Percentiles rank a stretch among this genome's conserved stretches.
Evolutionary conservation across 2,113 vertebrate species (phyloP).

Genomic region (Macrotis lagotis): DNA sequence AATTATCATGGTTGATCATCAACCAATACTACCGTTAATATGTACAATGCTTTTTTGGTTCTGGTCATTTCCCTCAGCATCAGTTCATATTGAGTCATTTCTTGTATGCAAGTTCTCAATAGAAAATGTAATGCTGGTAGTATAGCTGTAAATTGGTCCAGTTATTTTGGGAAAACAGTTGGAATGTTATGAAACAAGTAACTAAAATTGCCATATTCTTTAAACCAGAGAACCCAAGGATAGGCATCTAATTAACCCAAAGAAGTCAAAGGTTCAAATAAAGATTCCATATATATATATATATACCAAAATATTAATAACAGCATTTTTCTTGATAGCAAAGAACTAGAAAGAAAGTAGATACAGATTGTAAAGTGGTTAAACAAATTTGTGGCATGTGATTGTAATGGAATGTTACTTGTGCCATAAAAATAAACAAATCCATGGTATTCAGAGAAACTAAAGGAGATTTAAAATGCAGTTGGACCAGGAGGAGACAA

Average conservation of each 20-base stretch:
- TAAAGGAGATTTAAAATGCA: not conserved
- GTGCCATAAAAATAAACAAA: not conserved
- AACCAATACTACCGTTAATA: no score
- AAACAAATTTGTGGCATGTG: not conserved
- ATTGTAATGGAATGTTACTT: not conserved
- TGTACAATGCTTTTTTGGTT: no score
- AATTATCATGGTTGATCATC: no score
- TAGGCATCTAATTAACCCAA: not conserved
- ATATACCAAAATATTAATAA: not conserved
- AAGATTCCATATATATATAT: not conserved
- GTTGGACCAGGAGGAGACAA: not conserved
- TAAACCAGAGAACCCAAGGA: not conserved
- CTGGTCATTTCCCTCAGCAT: no score
- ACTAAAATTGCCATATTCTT: not conserved
- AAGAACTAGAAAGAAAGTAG: not conserved
- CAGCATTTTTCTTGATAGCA: not conserved
- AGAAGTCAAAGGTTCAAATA: not conserved
- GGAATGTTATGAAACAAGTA: not conserved
- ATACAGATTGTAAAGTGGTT: not conserved
- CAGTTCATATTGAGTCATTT: not conserved
- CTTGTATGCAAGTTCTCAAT: not conserved
- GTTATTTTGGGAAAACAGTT: not conserved
- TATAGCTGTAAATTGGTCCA: not conserved
- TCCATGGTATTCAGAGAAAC: not conserved
- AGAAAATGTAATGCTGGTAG: not conserved